A percentile compares a stretch with the other conserved stretches of the same genome.
Conservation (phyloP, 2,797 vertebrate species). For the Bryconaethiops microstoma region DNA sequence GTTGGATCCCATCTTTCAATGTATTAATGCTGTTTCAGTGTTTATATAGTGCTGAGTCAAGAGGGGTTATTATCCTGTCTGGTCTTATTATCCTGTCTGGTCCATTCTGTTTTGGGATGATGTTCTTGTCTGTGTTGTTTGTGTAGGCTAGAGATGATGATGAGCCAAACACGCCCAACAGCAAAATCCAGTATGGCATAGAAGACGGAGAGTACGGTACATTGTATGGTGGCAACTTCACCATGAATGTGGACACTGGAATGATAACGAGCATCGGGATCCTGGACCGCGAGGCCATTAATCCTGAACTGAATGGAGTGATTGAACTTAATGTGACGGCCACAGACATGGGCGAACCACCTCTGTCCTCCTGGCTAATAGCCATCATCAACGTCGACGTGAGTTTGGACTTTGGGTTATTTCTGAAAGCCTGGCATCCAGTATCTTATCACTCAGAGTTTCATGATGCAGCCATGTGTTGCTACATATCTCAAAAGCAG, state of each 20-base stretch:
- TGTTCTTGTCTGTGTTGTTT: not conserved
- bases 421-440: not conserved
- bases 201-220: conserved; percentile 72
- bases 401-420: conserved; percentile 7
- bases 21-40: no score
- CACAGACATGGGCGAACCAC: conserved; percentile 79
- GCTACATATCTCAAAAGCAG: no score
- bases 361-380: conserved; percentile 58
- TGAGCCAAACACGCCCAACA: conserved; percentile 78
- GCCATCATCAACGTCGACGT: conserved; percentile 86
- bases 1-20: no score
- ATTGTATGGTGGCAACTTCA: conserved; percentile 75
- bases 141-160: conserved; percentile 87
- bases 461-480: no score
- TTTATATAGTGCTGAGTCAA: not conserved
- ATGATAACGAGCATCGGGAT: conserved; percentile 70
- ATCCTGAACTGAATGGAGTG: conserved; percentile 68
- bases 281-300: conserved; percentile 85
- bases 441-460: not conserved
- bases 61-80: not conserved
- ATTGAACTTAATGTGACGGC: conserved; percentile 80
- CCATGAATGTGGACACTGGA: conserved; percentile 71
- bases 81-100: not conserved
- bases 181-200: conserved; percentile 78
- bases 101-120: not conserved